Percentiles rank a stretch among this genome's conserved stretches.
Evolutionary conservation across 1,140 invertebrate genomes (phyloP).

Genomic region (Meloidogyne chitwoodi): DNA sequence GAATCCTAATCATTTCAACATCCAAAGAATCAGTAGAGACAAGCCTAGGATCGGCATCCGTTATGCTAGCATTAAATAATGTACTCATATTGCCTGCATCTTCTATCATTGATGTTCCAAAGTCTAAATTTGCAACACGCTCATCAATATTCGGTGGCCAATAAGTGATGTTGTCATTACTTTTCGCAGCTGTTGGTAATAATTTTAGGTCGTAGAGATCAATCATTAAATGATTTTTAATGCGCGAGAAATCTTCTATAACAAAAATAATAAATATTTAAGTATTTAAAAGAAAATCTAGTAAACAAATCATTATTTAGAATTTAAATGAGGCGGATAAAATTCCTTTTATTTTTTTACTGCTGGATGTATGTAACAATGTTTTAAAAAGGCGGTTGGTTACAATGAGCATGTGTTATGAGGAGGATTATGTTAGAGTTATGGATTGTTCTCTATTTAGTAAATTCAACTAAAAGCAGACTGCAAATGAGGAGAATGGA

Average conservation of each 20-base stretch:
- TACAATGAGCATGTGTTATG: neutral
- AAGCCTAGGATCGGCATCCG: slow-evolving; percentile 21
- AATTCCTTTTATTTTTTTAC: neutral
- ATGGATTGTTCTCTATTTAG: neutral
- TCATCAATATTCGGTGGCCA: slow-evolving; percentile 46
- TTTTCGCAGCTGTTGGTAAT: neutral
- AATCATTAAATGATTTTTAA: neutral
- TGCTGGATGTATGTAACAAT: neutral
- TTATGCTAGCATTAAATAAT: slow-evolving; percentile 19
- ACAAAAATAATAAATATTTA: no score
- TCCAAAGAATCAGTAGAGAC: slow-evolving; percentile 52
- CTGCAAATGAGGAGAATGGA: neutral
- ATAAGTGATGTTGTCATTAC: neutral
- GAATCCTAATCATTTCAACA: slow-evolving; percentile 38
- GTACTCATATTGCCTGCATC: slow-evolving; percentile 25
- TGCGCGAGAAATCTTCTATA: no score
- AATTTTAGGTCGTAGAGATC: neutral
- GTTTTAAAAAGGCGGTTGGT: neutral
- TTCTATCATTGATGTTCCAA: slow-evolving; percentile 39
- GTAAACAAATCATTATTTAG: neutral
- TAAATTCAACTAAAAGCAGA: neutral
- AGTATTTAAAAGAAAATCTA: neutral
- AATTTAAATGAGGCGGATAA: neutral
- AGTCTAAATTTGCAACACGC: slow-evolving; percentile 54
- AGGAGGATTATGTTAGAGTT: neutral